Base-by-base conservation (phyloP, 2,797 vertebrate species). In the Phoeniculus purpureus region DNA sequence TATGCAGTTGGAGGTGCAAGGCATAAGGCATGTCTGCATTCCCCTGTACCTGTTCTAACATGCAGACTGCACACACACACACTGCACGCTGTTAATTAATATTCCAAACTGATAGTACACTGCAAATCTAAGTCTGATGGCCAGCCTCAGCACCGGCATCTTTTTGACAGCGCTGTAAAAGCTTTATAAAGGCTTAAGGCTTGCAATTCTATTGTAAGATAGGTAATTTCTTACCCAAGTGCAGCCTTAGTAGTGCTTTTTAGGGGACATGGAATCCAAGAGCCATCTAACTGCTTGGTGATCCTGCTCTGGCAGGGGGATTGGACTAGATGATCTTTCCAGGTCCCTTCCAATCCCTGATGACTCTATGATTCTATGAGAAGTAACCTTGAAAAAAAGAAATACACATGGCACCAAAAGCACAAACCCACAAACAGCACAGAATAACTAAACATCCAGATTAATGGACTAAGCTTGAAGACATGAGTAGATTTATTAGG, bases 401-500 rank as follows among this genome's bases (percentile, higher is more conserved):
- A 86, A 64, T 16, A 56, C 12, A 81, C n/a, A 48, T 48, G 15
- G 58, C 56, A 85, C 48, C 25, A 71, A 73, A 87, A 37, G 1
- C 16, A 18, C 67, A 81, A 54, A n/a, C 18, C 29, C 78, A 71
- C 40, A 73, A 85, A 85, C 52, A 72, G 61, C 84, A 78, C 79
- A 73, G 81, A 93, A 92, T 72, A 90, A 95, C 86, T 90, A 81
- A 90, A 61, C 79, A 92, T 73, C 84, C 90, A 90, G 81, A 76
- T 79, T 89, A 87, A 87, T 73, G 60, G 87, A 94, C 96, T 95
- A 93, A 95, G 89, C 95, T 96, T 96, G 95, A 96, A 97, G 94
- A 97, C 94, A 97, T 11, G 45, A 95, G 96, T 60, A 96, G 90
- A 96, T 98, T 98, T 97, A 97, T 97, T 97, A 97, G 95, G 96